Base-by-base conservation (phyloP, 2,797 vertebrate genomes). In the Mycteria americana region DNA sequence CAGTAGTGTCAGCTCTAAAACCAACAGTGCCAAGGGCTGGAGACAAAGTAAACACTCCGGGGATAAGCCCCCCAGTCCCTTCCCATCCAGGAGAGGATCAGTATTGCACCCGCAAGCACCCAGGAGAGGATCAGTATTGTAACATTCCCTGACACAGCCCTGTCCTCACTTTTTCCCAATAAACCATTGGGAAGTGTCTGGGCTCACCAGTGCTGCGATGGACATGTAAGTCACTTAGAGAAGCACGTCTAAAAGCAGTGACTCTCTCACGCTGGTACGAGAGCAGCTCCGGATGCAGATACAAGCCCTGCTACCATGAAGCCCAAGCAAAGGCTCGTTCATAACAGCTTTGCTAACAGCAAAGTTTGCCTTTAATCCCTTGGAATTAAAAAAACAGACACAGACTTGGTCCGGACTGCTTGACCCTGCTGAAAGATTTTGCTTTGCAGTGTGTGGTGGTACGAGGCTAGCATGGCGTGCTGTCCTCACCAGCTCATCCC, bases 401-500 rank as follows among this genome's bases (percentile, higher is more conserved):
- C 5, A 69, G 63, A 9, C 75, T 53, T n/a, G 17, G 17, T 65
- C 63, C 3, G 2, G 46, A 22, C 46, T 54, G 63, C 72, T 48
- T 46, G 19, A 50, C 25, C 33, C 63, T 80, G 56, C 63, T 67
- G 33, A 65, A 69, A 62, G 60, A 39, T 46, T 85, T 62, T 37
- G 27, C n/a, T 73, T 37, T 30, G 60, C 35, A 31, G 35, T 5
- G 13, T 1, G 0, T 45, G 63, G n/a, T 41, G 13, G 53, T 70
- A 62, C 0, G 0, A 67, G 56, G 39, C 51, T 25, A 31, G 30
- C 33, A 51, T 0, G 2, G 27, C 1, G 3, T 35, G n/a, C n/a
- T 1, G 1, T 28, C 39, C 64, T 76, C 75, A 51, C 7, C 21
- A 13, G 41, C 70, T 72, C 48, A 74, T 59, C 43, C 28, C 63